Evolutionary conservation across 2,888 invertebrate genomes (phyloP), one percentile per base, ranked within the genome.

Genomic region (Ophioninae sp.): DNA sequence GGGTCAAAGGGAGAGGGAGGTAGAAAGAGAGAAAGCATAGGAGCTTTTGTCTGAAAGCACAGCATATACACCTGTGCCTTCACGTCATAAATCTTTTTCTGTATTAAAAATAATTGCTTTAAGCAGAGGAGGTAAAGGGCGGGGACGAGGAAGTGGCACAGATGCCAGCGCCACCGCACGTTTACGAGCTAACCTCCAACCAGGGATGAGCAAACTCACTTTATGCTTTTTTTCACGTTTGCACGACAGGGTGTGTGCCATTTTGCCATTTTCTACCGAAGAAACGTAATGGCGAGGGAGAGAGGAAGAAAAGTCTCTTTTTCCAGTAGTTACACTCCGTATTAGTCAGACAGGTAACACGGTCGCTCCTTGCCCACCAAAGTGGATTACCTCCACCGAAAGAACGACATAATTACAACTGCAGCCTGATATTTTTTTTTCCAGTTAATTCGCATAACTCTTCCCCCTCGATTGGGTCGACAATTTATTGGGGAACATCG

Each of bases 21-120:
- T 13, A 50, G 50, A 13, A 5, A 56, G n/a, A 37, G 62, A 62
- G 62, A 75, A 74, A 79, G 72, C 79, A 50, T 30, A 78, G 65
- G 77, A 79, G 76, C 69, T 69, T 78, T 69, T 70, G 69, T 78
- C 62, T 70, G 62, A 13, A 23, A 62, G 61, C 61, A 68, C 30
- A n/a, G 56, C 44, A 56, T 74, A 74, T 62, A 56, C 39, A 78
- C 62, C 64, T 79, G 74, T 79, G 74, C 76, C 74, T 84, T 80
- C 82, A 68, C 83, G 86, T 83, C 87, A 88, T 89, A 90, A 90
- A 90, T 90, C 89, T 90, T 87, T 84, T 87, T 88, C 75, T 87
- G 87, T 88, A 90, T 90, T 89, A 89, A 90, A 90, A 90, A 89
- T 89, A 90, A 90, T 90, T 89, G 89, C 88, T 86, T 88, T 86